Evolutionary conservation across 2,113 vertebrate species (phyloP).

Genomic region (Brachionichthys hirsutus): DNA sequence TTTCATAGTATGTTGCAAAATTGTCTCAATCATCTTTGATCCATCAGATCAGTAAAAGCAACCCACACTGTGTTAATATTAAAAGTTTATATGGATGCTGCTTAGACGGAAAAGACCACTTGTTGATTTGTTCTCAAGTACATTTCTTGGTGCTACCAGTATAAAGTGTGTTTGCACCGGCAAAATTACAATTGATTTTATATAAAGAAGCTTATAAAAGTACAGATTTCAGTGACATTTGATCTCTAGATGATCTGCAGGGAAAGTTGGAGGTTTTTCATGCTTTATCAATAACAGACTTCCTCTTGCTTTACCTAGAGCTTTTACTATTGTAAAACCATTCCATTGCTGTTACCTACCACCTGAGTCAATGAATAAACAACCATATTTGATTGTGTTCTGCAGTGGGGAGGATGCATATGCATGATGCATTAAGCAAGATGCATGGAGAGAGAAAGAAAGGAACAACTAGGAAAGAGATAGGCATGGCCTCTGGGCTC

Average conservation of each 20-base stretch:
- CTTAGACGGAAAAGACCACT: too few relatives aligned
- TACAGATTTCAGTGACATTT: slow-evolving; percentile 11
- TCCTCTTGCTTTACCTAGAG: slow-evolving; percentile 1
- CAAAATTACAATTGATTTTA: background rate
- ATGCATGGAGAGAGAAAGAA: slow-evolving; percentile 38
- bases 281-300: slow-evolving; percentile 28
- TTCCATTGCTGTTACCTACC: slow-evolving; percentile 30
- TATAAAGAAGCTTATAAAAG: slow-evolving; percentile 6
- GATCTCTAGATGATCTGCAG: background rate
- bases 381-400: slow-evolving; percentile 30
- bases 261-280: slow-evolving; percentile 2
- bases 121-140: too few relatives aligned
- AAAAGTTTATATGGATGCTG: too few relatives aligned
- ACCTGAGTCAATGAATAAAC: slow-evolving; percentile 64
- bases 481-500: slow-evolving; percentile 37
- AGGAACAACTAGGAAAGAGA: slow-evolving; percentile 35
- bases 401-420: slow-evolving; percentile 43
- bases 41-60: too few relatives aligned
- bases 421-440: slow-evolving; percentile 64
- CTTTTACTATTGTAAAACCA: slow-evolving; percentile 37
- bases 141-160: too few relatives aligned
- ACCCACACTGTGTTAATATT: too few relatives aligned
- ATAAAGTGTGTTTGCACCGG: too few relatives aligned
- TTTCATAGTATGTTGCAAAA: too few relatives aligned
- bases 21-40: too few relatives aligned